Conservation (phyloP, 1,140 invertebrate genomes). For the Dreissena polymorpha region DNA sequence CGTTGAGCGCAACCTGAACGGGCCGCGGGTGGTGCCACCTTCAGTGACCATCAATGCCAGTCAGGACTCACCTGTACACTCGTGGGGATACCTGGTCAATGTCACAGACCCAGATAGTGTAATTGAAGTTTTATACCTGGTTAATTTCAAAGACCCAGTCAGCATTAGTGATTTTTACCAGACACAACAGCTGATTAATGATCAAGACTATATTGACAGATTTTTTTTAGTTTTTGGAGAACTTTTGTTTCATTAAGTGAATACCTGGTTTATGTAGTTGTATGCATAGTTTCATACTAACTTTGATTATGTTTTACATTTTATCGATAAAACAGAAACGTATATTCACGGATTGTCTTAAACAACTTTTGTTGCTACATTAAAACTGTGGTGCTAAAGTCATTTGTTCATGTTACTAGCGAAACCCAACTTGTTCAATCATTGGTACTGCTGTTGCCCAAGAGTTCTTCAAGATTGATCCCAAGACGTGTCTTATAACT, state of each 20-base stretch:
- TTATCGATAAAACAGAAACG: not conserved
- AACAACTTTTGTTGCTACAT: not conserved
- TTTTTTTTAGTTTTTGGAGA: no score
- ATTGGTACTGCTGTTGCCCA: conserved; percentile 63
- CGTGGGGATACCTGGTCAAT: conserved; percentile 67
- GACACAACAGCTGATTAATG: no score
- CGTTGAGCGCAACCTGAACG: conserved; percentile 65
- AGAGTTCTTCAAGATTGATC: conserved; percentile 70
- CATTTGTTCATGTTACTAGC: conserved; percentile 42
- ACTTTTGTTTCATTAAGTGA: no score
- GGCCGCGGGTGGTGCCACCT: conserved; percentile 58
- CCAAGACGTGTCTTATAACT: conserved; percentile 66
- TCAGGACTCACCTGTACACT: conserved; percentile 58
- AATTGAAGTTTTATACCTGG: conserved; percentile 41
- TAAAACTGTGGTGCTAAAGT: not conserved
- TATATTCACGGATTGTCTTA: not conserved
- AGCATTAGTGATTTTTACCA: no score
- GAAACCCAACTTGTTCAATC: conserved; percentile 64
- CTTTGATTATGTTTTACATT: not conserved
- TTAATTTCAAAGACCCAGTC: no score
- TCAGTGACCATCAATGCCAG: conserved; percentile 48
- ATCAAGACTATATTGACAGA: no score
- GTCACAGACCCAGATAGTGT: conserved; percentile 72
- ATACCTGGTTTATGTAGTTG: no score
- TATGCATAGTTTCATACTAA: no score